Evolutionary conservation across 2,797 vertebrate species (phyloP).

Genomic region (Champsocephalus gunnari): DNA sequence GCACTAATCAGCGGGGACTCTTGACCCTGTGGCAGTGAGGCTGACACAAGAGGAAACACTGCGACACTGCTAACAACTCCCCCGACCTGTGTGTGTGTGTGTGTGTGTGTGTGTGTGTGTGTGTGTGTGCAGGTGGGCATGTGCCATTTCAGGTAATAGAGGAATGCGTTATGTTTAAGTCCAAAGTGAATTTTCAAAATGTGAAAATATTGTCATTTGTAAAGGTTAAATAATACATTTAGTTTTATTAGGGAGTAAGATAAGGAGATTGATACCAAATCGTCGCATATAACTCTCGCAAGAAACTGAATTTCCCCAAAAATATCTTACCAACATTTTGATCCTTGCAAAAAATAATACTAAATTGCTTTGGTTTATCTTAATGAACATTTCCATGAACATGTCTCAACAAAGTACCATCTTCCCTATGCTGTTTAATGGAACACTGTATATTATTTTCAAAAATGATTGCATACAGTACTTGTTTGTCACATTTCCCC

Average conservation of each 20-base stretch:
- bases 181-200: neutral
- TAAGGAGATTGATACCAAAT: neutral
- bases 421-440: neutral
- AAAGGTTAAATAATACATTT: neutral
- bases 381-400: neutral
- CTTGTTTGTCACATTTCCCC: neutral
- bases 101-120: neutral
- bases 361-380: neutral
- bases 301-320: neutral
- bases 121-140: neutral
- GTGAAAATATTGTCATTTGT: neutral
- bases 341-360: neutral
- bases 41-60: constrained; percentile 58
- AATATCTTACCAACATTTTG: neutral
- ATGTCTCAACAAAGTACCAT: neutral
- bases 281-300: neutral
- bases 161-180: constrained; percentile 13
- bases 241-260: neutral
- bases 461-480: neutral
- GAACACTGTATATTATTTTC: neutral
- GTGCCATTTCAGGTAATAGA: constrained; percentile 52
- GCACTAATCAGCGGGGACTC: constrained; percentile 77
- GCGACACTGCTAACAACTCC: constrained; percentile 53
- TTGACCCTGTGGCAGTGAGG: constrained; percentile 65
- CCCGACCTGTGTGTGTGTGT: constrained; percentile 27